Evolutionary conservation across 2,888 invertebrate species (phyloP).

Genomic region (Cancer borealis): DNA sequence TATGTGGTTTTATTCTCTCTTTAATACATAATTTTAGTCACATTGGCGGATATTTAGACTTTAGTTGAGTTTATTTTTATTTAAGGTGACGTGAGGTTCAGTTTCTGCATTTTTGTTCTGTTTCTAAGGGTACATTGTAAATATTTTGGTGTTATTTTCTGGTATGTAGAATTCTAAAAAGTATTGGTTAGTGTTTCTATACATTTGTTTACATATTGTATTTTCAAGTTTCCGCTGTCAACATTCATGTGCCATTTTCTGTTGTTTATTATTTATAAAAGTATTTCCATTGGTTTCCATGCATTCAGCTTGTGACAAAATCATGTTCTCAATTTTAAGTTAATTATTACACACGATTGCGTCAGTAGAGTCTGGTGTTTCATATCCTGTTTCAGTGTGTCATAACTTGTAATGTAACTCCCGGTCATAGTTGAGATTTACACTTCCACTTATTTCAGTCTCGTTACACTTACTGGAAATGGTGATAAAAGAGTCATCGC

Average conservation of each 20-base stretch:
- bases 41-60: no score
- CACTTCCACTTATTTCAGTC: not conserved
- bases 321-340: no score
- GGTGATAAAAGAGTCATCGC: not conserved
- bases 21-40: not conserved
- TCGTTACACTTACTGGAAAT: not conserved
- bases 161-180: not conserved
- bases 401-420: not conserved
- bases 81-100: no score
- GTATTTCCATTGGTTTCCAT: no score
- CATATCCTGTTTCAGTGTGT: not conserved
- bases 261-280: no score
- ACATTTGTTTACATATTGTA: no score
- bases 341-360: not conserved
- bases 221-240: not conserved
- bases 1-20: not conserved
- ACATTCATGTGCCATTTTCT: not conserved
- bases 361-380: not conserved
- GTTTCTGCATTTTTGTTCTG: not conserved
- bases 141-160: not conserved
- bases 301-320: no score
- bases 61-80: no score
- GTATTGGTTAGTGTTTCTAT: not conserved
- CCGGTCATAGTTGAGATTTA: not conserved
- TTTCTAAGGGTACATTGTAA: not conserved